These are phyloP conservation scores for Lagorchestes hirsutus DNA, from an alignment of 2,797 vertebrate species.

Conservation along the genomic window DNA sequence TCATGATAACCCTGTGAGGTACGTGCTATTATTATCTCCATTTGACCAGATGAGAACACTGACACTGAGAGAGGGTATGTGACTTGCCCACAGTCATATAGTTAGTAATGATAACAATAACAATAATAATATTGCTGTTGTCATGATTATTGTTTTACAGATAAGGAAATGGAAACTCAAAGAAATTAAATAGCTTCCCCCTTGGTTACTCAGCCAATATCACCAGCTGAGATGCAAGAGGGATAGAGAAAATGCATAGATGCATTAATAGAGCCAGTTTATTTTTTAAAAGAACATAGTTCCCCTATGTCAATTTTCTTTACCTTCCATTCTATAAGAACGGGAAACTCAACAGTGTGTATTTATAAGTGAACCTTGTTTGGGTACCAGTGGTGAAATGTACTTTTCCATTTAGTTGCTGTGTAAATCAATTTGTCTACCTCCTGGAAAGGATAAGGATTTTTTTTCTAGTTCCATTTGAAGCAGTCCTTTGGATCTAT, in stretches of 20 bases:
- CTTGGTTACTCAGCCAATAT: background rate
- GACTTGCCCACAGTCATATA: background rate
- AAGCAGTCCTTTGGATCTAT: background rate
- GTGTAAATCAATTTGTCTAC: background rate
- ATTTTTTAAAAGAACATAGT: background rate
- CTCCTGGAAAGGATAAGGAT: background rate
- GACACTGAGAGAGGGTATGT: background rate
- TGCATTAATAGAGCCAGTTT: background rate
- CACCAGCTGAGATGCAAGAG: background rate
- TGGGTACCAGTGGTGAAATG: background rate
- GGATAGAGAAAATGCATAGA: background rate
- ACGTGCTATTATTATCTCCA: background rate
- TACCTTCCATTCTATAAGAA: background rate
- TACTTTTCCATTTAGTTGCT: background rate
- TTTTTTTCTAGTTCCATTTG: background rate
- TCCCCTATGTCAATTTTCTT: background rate
- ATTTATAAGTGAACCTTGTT: background rate
- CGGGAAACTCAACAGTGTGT: background rate
- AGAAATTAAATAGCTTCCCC: background rate
- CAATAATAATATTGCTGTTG: background rate
- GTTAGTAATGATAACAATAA: background rate
- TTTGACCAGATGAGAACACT: background rate
- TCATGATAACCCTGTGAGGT: background rate
- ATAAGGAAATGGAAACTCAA: background rate
- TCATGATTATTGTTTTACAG: background rate